Evolutionary conservation across 1,140 invertebrate species (phyloP), one percentile per base, ranked within the genome.

Genomic region (Ephestia elutella): DNA sequence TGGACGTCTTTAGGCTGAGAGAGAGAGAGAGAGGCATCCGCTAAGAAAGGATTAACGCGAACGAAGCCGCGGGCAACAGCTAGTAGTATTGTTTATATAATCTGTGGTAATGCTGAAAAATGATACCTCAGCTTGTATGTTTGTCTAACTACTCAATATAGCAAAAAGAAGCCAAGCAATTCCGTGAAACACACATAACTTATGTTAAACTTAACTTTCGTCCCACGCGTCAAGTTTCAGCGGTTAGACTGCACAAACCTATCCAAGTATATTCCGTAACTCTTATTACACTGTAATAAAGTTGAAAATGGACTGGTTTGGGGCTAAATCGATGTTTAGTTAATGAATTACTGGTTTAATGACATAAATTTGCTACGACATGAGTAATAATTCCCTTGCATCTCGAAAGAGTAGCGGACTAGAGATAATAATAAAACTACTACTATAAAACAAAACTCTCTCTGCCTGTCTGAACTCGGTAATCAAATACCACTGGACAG

Each of bases 161-260:
- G 1, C 9, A 9, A 5, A 5, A 35, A 9, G 32, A 5, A 11
- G 9, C 2, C 32, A 5, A 35, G 32, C 3, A 35, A 35, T 13
- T 35, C 32, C 32, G 32, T 13, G 9, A 11, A 5, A 35, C 32
- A 35, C 10, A 35, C 32, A 35, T 35, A 35, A 35, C 3, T 35
- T 35, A 35, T 35, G 9, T 35, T 35, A 5, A 35, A 35, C 32
- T 35, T 35, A 21, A 56, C 35, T 20, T 44, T 21, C 20, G 5
- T 50, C 56, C 48, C 56, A 57, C 56, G 80, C 70, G 69, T 82
- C 70, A 61, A 68, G 62, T 82, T 82, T 80, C 80, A 80, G 80
- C 53, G 80, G 80, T 82, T 78, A 68, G 66, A 25, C 21, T 7
- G 44, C 32, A 28, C 30, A 49, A 32, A 48, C 28, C 55, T 19